These are phyloP conservation scores for Drosophila atroscutellata DNA, from an alignment of 2,888 invertebrate genomes.

Conservation along the genomic window DNA sequence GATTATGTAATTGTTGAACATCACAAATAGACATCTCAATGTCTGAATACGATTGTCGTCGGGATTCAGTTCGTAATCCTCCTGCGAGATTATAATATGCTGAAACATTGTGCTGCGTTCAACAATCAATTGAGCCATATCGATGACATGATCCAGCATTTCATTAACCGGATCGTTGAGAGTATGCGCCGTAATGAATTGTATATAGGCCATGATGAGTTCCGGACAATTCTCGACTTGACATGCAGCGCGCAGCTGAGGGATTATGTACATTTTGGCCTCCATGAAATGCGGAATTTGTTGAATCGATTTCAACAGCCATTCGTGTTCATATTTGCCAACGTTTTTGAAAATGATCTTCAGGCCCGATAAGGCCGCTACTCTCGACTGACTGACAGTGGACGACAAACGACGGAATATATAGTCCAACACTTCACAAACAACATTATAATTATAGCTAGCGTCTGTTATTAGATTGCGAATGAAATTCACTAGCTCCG, in stretches of 20 bases:
- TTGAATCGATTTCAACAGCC: conserved; percentile 89
- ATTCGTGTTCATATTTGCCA: conserved; percentile 85
- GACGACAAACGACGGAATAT: conserved; percentile 94
- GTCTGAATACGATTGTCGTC: conserved; percentile 86
- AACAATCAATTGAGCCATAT: conserved; percentile 95
- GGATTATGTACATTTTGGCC: conserved; percentile 89
- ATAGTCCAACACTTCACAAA: conserved; percentile 93
- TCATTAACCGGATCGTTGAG: conserved; percentile 88
- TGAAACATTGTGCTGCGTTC: conserved; percentile 95
- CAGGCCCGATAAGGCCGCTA: conserved; percentile 90
- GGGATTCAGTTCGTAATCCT: conserved; percentile 63
- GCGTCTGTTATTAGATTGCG: conserved; percentile 86
- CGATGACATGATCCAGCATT: conserved; percentile 89
- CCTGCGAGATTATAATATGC: conserved; percentile 88
- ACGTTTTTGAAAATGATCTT: conserved; percentile 88
- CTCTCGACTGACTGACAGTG: conserved; percentile 90
- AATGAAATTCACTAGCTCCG: conserved; percentile 88
- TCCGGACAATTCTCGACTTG: conserved; percentile 95
- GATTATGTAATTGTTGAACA: conserved; percentile 91
- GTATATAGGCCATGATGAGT: conserved; percentile 91
- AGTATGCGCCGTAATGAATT: conserved; percentile 92
- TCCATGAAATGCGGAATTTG: conserved; percentile 91
- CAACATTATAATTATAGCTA: conserved; percentile 87
- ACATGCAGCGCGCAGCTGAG: conserved; percentile 93
- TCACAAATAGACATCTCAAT: conserved; percentile 89